Base-by-base conservation (phyloP, 1,140 invertebrate genomes). In the Cydia strobilella region DNA sequence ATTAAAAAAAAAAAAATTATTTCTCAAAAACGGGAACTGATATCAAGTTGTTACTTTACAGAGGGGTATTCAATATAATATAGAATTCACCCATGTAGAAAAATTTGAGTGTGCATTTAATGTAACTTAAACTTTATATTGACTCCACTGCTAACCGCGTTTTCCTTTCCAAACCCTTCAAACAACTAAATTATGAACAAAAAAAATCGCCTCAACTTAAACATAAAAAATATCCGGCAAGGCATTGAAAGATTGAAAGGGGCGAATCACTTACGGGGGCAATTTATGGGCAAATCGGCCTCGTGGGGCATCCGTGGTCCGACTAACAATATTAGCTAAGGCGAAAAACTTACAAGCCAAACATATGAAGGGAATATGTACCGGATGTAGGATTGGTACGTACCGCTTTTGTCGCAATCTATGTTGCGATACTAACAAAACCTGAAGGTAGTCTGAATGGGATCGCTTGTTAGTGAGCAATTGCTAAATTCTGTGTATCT, bases 161-260 rank as follows among this genome's bases (percentile, higher is more conserved):
- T 59, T 59, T 59, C 10, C 54, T 23, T n/a, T 20, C 54, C 9
- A 15, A 65, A 3, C 25, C 18, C 31, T 35, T 27, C 15, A 69
- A 69, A 69, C 65, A 69, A 69, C 65, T 69, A 20, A 69, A 69
- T 69, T 69, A 69, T 69, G 65, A 35, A 69, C 31, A 69, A 35
- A 39, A 69, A 35, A 69, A 69, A 69, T 69, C 63, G 18, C 35
- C 65, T 35, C 7, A 69, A 42, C 15, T 27, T n/a, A 18, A 59
- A 59, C 75, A 76, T 79, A 86, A 86, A 86, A 85, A 85, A 84
- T 84, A 79, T 76, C 75, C 79, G 73, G 77, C 4, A 73, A 82
- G 84, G 84, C 83, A 88, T 89, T 83, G 84, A 84, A 84, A 89
- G 87, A 89, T 89, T 88, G 87, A 89, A 86, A 87, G 85, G 86